These are phyloP conservation scores for Typhlichthys eigenmanni DNA, from an alignment of 2,797 vertebrate genomes.

Conservation along the genomic window DNA sequence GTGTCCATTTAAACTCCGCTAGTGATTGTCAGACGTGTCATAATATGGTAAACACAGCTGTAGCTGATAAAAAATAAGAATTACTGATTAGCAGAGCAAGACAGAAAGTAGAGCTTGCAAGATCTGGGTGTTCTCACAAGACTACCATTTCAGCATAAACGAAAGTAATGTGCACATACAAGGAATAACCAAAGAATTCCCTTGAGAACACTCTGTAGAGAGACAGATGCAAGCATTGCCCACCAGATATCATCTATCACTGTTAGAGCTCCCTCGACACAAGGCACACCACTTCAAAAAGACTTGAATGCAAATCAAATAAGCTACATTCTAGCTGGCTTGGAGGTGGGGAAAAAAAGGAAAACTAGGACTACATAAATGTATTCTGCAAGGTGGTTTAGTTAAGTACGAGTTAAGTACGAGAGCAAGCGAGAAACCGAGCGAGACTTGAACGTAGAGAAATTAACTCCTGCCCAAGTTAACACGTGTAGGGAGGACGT, in stretches of 20 bases:
- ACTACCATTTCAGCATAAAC: no score
- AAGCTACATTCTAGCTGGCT: slow-evolving; percentile 25
- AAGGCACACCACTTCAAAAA: slow-evolving; percentile 48
- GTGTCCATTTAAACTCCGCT: no score
- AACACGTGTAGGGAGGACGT: slow-evolving; percentile 6
- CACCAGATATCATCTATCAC: slow-evolving; percentile 39
- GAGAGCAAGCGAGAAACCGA: neutral
- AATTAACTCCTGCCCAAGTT: slow-evolving; percentile 9
- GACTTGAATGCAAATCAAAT: slow-evolving; percentile 50
- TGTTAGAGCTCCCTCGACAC: slow-evolving; percentile 43
- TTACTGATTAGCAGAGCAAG: no score
- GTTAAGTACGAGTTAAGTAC: neutral
- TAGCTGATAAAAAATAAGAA: no score
- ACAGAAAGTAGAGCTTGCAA: no score
- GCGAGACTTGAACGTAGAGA: neutral
- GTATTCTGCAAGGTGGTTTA: slow-evolving; percentile 19
- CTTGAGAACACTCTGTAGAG: slow-evolving; percentile 33
- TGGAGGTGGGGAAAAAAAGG: slow-evolving; percentile 1
- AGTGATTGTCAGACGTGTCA: no score
- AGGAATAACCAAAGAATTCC: slow-evolving; percentile 25
- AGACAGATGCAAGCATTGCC: slow-evolving; percentile 52
- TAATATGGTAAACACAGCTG: no score
- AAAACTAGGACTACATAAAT: slow-evolving; percentile 23
- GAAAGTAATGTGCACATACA: neutral
- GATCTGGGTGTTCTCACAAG: no score